Evolutionary conservation across 2,888 invertebrate genomes (phyloP), one percentile per base, ranked within the genome.

Genomic region (Tiphia femorata): DNA sequence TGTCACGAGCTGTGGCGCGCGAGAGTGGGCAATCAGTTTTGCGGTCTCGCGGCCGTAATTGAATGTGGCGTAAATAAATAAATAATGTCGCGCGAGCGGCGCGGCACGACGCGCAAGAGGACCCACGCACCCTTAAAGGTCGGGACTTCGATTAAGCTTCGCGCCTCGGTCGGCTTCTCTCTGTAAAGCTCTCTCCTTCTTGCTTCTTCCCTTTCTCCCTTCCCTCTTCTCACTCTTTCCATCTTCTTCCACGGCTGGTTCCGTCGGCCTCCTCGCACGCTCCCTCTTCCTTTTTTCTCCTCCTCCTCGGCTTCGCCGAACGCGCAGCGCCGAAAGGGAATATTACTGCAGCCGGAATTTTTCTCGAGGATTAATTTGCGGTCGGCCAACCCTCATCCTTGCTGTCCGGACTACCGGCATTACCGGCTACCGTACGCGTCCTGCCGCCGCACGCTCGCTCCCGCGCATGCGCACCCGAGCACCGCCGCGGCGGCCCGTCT

Each of bases 41-140:
- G 81, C 76, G 82, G 81, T 82, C 72, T 72, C 62, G 65, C 70
- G 55, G 60, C 62, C 70, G 72, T 81, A 82, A 82, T 82, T 82
- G 82, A 81, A 82, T 81, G 82, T 74, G 77, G 75, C 80, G 80
- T 81, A 78, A 80, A 81, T 82, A 81, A 81, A 80, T 80, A 82
- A 82, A 79, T 80, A 80, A 81, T 77, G 76, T 80, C 76, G 73
- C 70, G 62, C 55, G 30, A 63, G 60, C n/a, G n/a, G n/a, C n/a
- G n/a, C n/a, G n/a, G n/a, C n/a, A n/a, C n/a, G n/a, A n/a, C n/a
- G 58, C 62, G 51, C 63, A 55, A 52, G n/a, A n/a, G 64, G 56
- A 35, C 44, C 47, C 30, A 21, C 62, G 65, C 52, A 54, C 54
- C 68, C 68, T 70, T 72, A 77, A 70, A 78, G 78, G 78, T 78